Conservation (phyloP, 1,140 invertebrate genomes). For the Drosophila bipectinata region DNA sequence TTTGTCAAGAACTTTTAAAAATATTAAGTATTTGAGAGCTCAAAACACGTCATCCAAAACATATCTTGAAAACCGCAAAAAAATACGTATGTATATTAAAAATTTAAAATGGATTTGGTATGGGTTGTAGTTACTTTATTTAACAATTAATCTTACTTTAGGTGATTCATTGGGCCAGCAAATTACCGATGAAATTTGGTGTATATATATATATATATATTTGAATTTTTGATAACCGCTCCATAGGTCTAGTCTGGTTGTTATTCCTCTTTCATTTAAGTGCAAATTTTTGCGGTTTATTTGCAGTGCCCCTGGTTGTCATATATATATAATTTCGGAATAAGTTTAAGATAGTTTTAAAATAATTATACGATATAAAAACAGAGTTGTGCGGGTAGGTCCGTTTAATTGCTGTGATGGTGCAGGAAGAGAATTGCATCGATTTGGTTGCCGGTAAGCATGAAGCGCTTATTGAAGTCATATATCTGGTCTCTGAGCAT, state of each 20-base stretch:
- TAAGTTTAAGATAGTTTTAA: constrained; percentile 24
- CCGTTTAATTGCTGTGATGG: constrained; percentile 53
- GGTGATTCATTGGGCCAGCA: constrained; percentile 15
- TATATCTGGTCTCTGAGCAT: constrained; percentile 70
- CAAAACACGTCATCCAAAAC: neutral
- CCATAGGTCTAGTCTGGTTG: neutral
- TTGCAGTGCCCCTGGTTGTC: constrained; percentile 24
- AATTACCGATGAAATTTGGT: neutral
- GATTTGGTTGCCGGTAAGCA: constrained; percentile 73
- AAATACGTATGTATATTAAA: too few species aligned
- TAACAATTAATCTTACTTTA: constrained; percentile 27
- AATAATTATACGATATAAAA: constrained; percentile 33
- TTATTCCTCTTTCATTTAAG: neutral
- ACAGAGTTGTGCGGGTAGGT: constrained; percentile 12
- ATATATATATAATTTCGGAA: constrained; percentile 22
- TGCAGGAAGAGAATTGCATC: constrained; percentile 78
- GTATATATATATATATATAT: neutral
- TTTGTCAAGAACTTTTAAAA: too few species aligned
- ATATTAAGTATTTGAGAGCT: too few species aligned
- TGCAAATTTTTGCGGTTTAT: neutral
- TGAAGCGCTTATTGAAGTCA: constrained; percentile 71
- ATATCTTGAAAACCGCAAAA: neutral
- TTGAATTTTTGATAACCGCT: neutral
- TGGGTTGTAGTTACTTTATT: constrained; percentile 23
- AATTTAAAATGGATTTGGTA: neutral